Conservation (phyloP, 64 coral and sea anemone species). For the Montipora sp. region DNA sequence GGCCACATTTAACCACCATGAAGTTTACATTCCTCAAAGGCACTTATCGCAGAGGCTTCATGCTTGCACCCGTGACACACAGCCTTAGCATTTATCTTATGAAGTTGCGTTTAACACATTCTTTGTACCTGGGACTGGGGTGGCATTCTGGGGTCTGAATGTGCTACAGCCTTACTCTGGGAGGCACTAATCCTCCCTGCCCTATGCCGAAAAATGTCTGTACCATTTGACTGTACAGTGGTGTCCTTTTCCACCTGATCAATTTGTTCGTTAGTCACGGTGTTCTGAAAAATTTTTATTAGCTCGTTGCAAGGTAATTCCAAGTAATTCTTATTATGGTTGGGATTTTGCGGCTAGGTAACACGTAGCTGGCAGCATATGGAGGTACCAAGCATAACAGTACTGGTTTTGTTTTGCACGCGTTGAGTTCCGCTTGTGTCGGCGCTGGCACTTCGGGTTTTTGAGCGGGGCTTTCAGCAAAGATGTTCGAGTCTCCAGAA, state of each 20-base stretch:
- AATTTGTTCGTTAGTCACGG: slow-evolving; percentile 61
- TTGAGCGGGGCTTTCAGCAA: too few species aligned
- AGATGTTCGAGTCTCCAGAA: too few species aligned
- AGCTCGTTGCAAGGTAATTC: slow-evolving; percentile 41
- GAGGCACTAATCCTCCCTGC: slow-evolving; percentile 33
- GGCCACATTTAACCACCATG: slow-evolving; percentile 56
- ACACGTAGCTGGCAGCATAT: too few species aligned
- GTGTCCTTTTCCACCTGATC: slow-evolving; percentile 66
- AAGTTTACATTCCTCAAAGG: slow-evolving; percentile 52
- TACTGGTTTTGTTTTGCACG: too few species aligned
- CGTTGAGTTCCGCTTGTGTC: too few species aligned
- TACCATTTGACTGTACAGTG: slow-evolving; percentile 31
- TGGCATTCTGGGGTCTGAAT: slow-evolving; percentile 17
- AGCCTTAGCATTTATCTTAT: slow-evolving; percentile 24
- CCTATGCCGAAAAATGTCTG: neutral
- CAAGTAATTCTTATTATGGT: slow-evolving; percentile 37
- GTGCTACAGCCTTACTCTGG: neutral
- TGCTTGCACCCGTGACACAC: slow-evolving; percentile 42
- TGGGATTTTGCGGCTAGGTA: neutral
- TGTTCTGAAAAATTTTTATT: slow-evolving; percentile 32
- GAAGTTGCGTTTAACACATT: neutral
- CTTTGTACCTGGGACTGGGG: neutral
- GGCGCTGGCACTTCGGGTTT: too few species aligned
- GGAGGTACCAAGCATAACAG: too few species aligned
- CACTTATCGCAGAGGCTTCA: slow-evolving; percentile 5